Percentiles rank a stretch among this genome's conserved stretches.
Evolutionary conservation across 2,113 vertebrate species (phyloP).

Genomic region (Semnornis frantzii): DNA sequence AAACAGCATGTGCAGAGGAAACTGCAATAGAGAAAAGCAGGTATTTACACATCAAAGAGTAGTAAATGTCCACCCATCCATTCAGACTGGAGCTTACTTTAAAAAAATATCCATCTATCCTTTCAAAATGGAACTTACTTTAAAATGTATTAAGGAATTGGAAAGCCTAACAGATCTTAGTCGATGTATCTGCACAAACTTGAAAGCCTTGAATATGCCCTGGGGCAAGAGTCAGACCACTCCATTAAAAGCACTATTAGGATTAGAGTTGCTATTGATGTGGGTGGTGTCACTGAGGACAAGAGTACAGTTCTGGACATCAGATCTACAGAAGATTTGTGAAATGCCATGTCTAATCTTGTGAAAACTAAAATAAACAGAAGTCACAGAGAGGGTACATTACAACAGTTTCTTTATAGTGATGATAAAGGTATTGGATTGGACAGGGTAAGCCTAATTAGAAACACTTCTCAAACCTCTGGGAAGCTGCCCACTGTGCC

Average conservation of each 20-base stretch:
- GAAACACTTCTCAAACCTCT: conserved; percentile 52
- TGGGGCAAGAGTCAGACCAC: conserved; percentile 6
- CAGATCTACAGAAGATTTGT: conserved; percentile 44
- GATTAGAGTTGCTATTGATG: conserved; percentile 41
- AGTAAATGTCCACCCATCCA: background rate
- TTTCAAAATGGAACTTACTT: background rate
- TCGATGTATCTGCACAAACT: conserved; percentile 15
- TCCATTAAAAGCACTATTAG: conserved; percentile 14
- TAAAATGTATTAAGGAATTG: conserved; percentile 13
- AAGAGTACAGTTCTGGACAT: background rate
- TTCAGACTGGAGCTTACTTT: background rate
- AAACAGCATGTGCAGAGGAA: background rate
- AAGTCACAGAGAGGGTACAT: conserved; percentile 19
- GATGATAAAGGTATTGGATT: conserved; percentile 46
- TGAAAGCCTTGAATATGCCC: conserved; percentile 32
- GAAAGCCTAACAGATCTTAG: conserved; percentile 33
- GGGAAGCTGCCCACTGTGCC: conserved; percentile 60
- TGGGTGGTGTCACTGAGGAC: conserved; percentile 43
- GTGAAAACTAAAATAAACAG: conserved; percentile 49
- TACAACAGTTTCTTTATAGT: conserved; percentile 54
- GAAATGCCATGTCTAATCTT: conserved; percentile 53
- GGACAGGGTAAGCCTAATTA: conserved; percentile 56
- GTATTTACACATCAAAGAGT: background rate
- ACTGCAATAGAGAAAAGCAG: background rate
- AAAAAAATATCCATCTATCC: background rate